Conservation (phyloP, 2,113 vertebrate species). For the Phodopus roborovskii region DNA sequence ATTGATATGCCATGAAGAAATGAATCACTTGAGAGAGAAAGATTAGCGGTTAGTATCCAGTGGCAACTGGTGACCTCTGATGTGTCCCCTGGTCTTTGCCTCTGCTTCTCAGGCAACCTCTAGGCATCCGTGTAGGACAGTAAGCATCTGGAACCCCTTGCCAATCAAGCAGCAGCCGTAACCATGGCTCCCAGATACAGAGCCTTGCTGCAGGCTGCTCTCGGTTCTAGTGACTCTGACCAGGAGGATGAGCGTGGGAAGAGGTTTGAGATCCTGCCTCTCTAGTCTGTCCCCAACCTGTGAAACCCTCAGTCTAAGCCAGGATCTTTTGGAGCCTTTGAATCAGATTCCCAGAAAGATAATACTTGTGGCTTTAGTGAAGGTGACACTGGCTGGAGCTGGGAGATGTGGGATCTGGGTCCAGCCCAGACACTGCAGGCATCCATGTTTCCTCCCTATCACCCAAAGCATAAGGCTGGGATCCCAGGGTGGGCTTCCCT, state of each 20-base stretch:
- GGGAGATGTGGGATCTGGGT: not conserved
- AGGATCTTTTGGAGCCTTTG: not conserved
- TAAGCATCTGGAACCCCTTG: constrained; percentile 69
- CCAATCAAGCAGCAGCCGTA: constrained; percentile 76
- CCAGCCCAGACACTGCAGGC: not conserved
- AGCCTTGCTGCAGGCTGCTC: constrained; percentile 56
- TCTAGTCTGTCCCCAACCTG: not conserved
- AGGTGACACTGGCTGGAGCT: not conserved
- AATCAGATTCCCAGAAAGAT: not conserved
- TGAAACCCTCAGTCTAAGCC: not conserved
- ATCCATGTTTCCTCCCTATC: not conserved
- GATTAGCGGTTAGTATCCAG: constrained; percentile 22
- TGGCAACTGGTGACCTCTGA: constrained; percentile 11
- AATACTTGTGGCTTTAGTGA: not conserved
- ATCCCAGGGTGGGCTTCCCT: not conserved
- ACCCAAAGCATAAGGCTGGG: not conserved
- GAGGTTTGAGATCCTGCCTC: not conserved
- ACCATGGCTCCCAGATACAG: constrained; percentile 80
- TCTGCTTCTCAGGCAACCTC: constrained; percentile 61
- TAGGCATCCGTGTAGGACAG: constrained; percentile 52
- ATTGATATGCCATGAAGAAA: constrained; percentile 51
- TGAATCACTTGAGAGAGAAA: constrained; percentile 24
- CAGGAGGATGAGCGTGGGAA: not conserved
- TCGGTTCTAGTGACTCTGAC: constrained; percentile 31
- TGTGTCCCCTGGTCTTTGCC: constrained; percentile 44